Evolutionary conservation across 1,140 invertebrate genomes (phyloP).

Genomic region (Drosophila murphyi): DNA sequence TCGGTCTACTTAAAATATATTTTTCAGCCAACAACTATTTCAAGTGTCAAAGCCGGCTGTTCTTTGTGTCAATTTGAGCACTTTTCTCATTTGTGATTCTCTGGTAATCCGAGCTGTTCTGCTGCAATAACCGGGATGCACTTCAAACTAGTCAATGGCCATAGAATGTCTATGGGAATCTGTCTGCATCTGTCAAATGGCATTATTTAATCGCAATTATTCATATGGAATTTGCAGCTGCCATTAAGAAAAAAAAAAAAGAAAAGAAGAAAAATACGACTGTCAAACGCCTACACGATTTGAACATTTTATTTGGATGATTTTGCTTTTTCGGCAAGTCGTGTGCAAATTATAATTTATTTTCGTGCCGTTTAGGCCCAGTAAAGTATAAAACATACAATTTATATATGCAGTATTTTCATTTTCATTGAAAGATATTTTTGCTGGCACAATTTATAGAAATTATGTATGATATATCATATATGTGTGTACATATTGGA

Average conservation of each 20-base stretch:
- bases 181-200: slow-evolving; percentile 35
- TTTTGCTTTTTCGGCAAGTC: slow-evolving; percentile 35
- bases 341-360: slow-evolving; percentile 61
- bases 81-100: slow-evolving; percentile 25
- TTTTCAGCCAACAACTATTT: slow-evolving; percentile 45
- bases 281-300: slow-evolving; percentile 33
- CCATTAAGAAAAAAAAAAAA: not conserved
- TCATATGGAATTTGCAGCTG: slow-evolving; percentile 55
- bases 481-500: not conserved
- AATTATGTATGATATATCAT: slow-evolving; percentile 18
- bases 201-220: slow-evolving; percentile 53
- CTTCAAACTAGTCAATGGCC: slow-evolving; percentile 18
- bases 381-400: slow-evolving; percentile 8
- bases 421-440: slow-evolving; percentile 44
- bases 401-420: slow-evolving; percentile 16
- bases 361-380: slow-evolving; percentile 29
- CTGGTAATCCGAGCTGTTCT: slow-evolving; percentile 43
- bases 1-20: slow-evolving; percentile 35
- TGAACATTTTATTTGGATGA: no score
- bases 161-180: slow-evolving; percentile 1
- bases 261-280: not conserved
- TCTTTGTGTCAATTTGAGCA: slow-evolving; percentile 30
- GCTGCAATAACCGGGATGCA: slow-evolving; percentile 34
- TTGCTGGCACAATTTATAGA: slow-evolving; percentile 31
- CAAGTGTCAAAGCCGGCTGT: slow-evolving; percentile 47